Evolutionary conservation across 2,888 invertebrate species (phyloP).

Genomic region (Chelonus formosanus): DNA sequence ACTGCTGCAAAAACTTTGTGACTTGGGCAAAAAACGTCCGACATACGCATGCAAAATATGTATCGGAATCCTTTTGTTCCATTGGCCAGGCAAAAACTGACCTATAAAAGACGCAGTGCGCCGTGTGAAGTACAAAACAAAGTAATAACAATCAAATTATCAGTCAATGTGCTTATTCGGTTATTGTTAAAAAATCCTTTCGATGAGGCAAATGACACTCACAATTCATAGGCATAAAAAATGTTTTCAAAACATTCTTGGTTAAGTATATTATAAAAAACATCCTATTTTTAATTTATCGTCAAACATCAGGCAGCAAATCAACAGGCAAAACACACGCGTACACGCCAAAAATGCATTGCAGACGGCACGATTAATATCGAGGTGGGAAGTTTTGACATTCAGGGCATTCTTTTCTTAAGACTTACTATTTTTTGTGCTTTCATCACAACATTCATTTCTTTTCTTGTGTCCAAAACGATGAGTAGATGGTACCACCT

Average conservation of each 20-base stretch:
- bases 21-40: constrained; percentile 20
- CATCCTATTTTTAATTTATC: constrained; percentile 7
- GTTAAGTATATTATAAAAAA: constrained; percentile 31
- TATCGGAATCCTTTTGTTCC: constrained; percentile 3
- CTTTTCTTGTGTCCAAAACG: constrained; percentile 64
- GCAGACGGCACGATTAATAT: constrained; percentile 43
- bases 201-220: too few relatives aligned
- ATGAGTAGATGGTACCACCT: constrained; percentile 52
- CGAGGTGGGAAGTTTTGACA: constrained; percentile 40
- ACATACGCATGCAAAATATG: constrained; percentile 29
- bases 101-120: constrained; percentile 13
- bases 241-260: constrained; percentile 4
- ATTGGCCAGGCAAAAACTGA: constrained; percentile 14
- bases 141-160: not conserved
- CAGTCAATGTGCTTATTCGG: not conserved
- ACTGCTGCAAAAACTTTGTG: constrained; percentile 25
- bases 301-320: constrained; percentile 53
- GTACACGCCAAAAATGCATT: constrained; percentile 44
- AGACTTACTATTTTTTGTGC: constrained; percentile 63
- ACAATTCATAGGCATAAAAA: constrained; percentile 1
- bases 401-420: constrained; percentile 44
- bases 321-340: constrained; percentile 54
- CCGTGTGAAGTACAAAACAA: constrained; percentile 14
- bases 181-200: not conserved
- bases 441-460: constrained; percentile 65